Evolutionary conservation across 2,113 vertebrate genomes (phyloP).

Genomic region (Casuarius casuarius): DNA sequence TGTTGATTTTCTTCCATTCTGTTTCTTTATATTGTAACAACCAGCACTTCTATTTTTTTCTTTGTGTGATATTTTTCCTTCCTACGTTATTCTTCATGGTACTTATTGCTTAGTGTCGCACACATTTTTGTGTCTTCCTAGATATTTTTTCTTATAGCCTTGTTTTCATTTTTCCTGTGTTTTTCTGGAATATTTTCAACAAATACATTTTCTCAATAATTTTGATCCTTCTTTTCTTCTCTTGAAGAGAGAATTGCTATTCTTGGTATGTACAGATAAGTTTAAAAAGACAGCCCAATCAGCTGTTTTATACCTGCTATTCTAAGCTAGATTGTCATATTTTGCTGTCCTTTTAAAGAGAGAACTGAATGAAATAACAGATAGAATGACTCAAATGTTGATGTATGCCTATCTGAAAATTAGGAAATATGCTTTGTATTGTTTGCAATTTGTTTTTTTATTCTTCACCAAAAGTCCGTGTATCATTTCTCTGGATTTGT

Average conservation of each 20-base stretch:
- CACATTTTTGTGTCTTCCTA: not conserved
- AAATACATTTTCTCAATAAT: not conserved
- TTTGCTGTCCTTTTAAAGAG: not conserved
- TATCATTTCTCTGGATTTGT: not conserved
- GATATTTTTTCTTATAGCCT: not conserved
- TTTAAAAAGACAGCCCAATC: not conserved
- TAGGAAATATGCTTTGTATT: not conserved
- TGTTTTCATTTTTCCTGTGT: not conserved
- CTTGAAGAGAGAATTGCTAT: not conserved
- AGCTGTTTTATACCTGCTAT: not conserved
- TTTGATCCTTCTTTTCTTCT: not conserved
- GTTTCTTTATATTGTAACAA: not conserved
- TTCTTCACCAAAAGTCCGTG: not conserved
- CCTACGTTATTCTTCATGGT: accelerated
- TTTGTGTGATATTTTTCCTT: not conserved
- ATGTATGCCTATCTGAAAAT: not conserved
- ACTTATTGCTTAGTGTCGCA: not conserved
- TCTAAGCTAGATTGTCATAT: not conserved
- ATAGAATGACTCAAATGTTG: not conserved
- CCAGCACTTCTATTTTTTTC: not conserved
- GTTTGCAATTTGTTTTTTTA: not conserved
- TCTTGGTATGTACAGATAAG: not conserved
- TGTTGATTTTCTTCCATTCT: not conserved
- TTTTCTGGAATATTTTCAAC: not conserved
- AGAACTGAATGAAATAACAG: not conserved